Conservation (phyloP, 2,888 invertebrate genomes). For the Galerucella calmariensis region DNA sequence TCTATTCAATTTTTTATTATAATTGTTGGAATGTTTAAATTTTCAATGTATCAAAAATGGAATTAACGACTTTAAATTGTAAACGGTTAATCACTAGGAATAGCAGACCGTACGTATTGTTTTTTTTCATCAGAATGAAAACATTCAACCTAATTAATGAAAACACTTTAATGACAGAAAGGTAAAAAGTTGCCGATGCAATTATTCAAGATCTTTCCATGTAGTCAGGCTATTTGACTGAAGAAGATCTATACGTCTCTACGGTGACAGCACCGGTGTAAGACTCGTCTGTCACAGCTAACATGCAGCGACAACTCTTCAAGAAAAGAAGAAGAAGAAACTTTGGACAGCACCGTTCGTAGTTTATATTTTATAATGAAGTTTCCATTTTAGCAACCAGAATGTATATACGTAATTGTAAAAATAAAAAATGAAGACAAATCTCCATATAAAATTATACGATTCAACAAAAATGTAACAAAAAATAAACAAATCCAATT, state of each 20-base stretch:
- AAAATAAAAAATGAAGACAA: neutral
- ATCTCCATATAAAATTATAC: neutral
- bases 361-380: conserved; percentile 21
- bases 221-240: conserved; percentile 45
- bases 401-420: neutral
- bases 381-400: neutral
- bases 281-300: conserved; percentile 44
- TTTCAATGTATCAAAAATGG: too few species aligned
- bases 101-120: neutral
- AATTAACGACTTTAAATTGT: neutral
- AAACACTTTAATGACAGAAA: conserved; percentile 42
- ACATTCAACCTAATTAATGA: conserved; percentile 45
- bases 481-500: too few species aligned
- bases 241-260: conserved; percentile 43
- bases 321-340: conserved; percentile 32
- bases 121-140: conserved; percentile 21
- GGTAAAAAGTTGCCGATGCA: conserved; percentile 42
- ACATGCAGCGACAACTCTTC: conserved; percentile 30
- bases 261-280: conserved; percentile 46
- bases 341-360: conserved; percentile 26
- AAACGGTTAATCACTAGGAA: neutral
- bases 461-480: too few species aligned
- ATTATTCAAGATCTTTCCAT: conserved; percentile 46
- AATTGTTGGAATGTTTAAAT: too few species aligned
- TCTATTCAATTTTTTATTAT: too few species aligned